Conservation (phyloP, 2,888 invertebrate genomes). For the Abrostola triplasia region DNA sequence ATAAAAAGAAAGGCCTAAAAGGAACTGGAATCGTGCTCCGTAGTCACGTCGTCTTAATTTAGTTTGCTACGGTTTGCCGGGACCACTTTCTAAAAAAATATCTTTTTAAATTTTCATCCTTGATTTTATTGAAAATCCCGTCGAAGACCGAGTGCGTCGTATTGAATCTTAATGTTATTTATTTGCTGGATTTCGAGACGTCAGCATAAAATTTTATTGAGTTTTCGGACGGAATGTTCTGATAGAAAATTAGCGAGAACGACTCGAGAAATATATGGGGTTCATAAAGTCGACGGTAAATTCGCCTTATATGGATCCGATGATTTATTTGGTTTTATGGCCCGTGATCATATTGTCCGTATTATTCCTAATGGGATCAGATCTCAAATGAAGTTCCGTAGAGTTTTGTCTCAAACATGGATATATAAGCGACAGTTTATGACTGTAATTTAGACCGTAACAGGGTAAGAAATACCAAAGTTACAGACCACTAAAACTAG, state of each 20-base stretch:
- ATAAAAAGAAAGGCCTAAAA: slow-evolving; percentile 58
- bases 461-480: slow-evolving; percentile 23
- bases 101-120: slow-evolving; percentile 48
- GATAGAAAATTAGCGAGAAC: slow-evolving; percentile 49
- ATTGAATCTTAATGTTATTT: slow-evolving; percentile 43
- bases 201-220: slow-evolving; percentile 40
- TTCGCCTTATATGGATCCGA: slow-evolving; percentile 24
- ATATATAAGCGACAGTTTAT: slow-evolving; percentile 38
- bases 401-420: neutral
- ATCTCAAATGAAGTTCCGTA: neutral
- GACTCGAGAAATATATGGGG: slow-evolving; percentile 25
- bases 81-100: slow-evolving; percentile 69
- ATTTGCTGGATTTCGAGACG: slow-evolving; percentile 13
- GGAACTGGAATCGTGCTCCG: slow-evolving; percentile 66
- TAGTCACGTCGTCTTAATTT: slow-evolving; percentile 75
- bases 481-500: slow-evolving; percentile 35
- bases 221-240: slow-evolving; percentile 17
- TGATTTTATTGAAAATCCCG: slow-evolving; percentile 56
- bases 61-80: slow-evolving; percentile 69
- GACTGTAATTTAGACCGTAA: slow-evolving; percentile 35
- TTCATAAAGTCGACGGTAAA: slow-evolving; percentile 41
- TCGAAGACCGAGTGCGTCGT: slow-evolving; percentile 35
- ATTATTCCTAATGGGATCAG: neutral
- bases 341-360: neutral
- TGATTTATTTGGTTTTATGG: neutral